Conservation (phyloP, 2,113 vertebrate species). For the Hyla sarda region DNA sequence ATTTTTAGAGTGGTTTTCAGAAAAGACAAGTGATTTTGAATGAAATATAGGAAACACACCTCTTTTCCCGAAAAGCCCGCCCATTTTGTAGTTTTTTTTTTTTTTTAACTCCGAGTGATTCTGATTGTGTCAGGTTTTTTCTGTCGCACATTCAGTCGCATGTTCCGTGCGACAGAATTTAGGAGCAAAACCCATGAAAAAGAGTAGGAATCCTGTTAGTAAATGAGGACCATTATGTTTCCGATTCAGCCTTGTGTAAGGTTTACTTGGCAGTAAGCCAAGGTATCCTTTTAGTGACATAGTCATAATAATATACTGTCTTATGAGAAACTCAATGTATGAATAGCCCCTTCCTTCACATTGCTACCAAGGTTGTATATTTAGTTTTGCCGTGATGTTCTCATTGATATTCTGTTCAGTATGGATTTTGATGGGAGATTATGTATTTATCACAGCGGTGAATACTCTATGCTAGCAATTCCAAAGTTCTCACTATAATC, state of each 20-base stretch:
- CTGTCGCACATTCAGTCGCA: no score
- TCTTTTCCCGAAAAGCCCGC: no score
- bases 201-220: no score
- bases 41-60: no score
- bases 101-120: no score
- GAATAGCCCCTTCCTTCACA: not conserved
- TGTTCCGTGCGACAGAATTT: no score
- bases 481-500: not conserved
- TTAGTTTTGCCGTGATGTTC: not conserved
- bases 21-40: no score
- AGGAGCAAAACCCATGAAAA: no score
- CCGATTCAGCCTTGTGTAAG: not conserved
- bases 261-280: not conserved
- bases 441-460: slow-evolving; percentile 23
- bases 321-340: not conserved
- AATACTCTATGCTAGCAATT: slow-evolving; percentile 10
- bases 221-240: not conserved
- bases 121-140: no score
- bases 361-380: not conserved
- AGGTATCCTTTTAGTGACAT: not conserved
- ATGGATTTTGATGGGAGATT: slow-evolving; percentile 1
- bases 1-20: no score
- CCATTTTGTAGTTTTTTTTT: no score
- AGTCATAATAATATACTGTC: not conserved
- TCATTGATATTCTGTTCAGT: slow-evolving; percentile 13